These are phyloP conservation scores for Oophaga pumilio DNA, from an alignment of 2,113 vertebrate genomes.

Conservation along the genomic window DNA sequence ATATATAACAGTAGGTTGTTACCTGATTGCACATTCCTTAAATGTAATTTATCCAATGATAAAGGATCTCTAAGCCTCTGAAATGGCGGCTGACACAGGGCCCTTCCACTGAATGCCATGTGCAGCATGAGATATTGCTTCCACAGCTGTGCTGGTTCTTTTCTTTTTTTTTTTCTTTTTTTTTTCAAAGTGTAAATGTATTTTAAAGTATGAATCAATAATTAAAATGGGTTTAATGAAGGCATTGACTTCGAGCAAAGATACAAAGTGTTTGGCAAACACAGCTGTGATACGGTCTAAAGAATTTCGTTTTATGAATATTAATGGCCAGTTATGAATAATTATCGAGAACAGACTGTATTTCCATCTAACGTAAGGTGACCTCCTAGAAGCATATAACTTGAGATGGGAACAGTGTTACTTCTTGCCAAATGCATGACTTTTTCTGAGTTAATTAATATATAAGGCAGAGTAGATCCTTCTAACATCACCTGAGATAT, in stretches of 20 bases:
- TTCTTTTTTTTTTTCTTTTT: background rate
- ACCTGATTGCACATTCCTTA: background rate
- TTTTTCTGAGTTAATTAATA: background rate
- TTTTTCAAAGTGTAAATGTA: conserved; percentile 23
- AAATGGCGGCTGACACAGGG: background rate
- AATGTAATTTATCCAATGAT: background rate
- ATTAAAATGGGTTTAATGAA: conserved; percentile 51
- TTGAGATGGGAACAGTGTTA: background rate
- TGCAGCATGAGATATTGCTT: background rate
- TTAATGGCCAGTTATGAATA: conserved; percentile 42
- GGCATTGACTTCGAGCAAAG: conserved; percentile 29
- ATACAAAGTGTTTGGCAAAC: conserved; percentile 47
- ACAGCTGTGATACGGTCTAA: conserved; percentile 44
- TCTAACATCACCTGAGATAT: background rate
- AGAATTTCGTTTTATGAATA: conserved; percentile 47
- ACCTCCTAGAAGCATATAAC: conserved; percentile 4
- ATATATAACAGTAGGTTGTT: too few relatives aligned
- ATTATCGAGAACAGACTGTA: conserved; percentile 29
- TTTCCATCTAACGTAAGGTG: conserved; percentile 47
- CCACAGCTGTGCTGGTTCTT: background rate
- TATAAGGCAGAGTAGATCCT: background rate
- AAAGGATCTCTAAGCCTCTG: background rate
- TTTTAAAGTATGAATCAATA: conserved; percentile 45
- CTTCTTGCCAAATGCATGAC: background rate
- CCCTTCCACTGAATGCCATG: background rate